Percentiles rank a stretch among this genome's conserved stretches.
Evolutionary conservation across 2,797 vertebrate genomes (phyloP).

Genomic region (Brachyalestes nurse): DNA sequence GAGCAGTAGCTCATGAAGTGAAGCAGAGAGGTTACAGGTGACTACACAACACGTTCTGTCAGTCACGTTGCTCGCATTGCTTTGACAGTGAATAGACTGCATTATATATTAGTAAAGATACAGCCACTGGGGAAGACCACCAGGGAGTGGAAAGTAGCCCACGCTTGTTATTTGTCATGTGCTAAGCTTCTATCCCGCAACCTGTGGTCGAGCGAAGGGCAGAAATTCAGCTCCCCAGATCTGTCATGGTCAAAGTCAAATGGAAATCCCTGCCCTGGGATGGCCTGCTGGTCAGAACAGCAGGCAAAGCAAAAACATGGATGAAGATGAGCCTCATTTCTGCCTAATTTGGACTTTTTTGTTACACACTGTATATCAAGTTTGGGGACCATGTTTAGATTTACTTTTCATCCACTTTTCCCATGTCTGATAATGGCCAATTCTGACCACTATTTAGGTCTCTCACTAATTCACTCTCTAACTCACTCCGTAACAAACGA

Average conservation of each 20-base stretch:
- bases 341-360: neutral
- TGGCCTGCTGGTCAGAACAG: neutral
- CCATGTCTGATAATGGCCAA: too few relatives aligned
- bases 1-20: constrained; percentile 48
- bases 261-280: neutral
- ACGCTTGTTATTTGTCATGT: neutral
- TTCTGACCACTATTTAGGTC: too few relatives aligned
- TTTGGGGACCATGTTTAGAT: too few relatives aligned
- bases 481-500: too few relatives aligned
- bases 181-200: neutral
- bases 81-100: neutral
- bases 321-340: neutral
- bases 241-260: neutral
- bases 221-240: neutral
- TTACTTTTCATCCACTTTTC: too few relatives aligned
- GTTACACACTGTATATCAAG: neutral
- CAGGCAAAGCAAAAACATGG: neutral
- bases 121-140: neutral
- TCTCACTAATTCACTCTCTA: too few relatives aligned
- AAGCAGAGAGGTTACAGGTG: constrained; percentile 40
- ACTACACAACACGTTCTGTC: constrained; percentile 21
- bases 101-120: neutral
- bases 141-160: neutral
- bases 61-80: constrained; percentile 11
- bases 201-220: neutral